A percentile compares a stretch with the other conserved stretches of the same genome.
Evolutionary conservation across 2,797 vertebrate genomes (phyloP).

Genomic region (Taenioides sp.): DNA sequence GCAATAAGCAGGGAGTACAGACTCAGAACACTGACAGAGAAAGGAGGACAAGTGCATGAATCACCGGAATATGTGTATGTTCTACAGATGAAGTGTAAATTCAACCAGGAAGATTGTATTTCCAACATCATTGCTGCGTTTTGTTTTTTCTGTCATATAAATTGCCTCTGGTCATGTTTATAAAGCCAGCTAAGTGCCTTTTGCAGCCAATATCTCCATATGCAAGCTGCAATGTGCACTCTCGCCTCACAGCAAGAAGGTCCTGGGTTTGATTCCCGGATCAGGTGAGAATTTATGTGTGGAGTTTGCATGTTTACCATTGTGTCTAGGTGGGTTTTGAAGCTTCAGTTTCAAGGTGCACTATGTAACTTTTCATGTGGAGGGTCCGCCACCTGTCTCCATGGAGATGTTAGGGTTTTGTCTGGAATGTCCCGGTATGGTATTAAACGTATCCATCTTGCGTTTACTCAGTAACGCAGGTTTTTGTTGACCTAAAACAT

Average conservation of each 20-base stretch:
- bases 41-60: conserved; percentile 31
- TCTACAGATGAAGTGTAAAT: conserved; percentile 34
- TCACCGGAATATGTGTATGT: not conserved
- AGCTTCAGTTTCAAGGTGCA: too few relatives aligned
- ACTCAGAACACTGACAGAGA: conserved; percentile 52
- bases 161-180: not conserved
- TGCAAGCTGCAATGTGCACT: not conserved
- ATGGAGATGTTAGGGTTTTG: too few relatives aligned
- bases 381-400: too few relatives aligned
- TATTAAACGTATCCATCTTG: too few relatives aligned
- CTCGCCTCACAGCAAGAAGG: not conserved
- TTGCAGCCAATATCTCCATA: not conserved
- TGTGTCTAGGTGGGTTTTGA: not conserved
- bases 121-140: not conserved
- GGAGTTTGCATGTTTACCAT: not conserved
- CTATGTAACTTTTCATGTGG: too few relatives aligned
- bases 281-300: not conserved
- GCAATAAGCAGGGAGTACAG: conserved; percentile 43
- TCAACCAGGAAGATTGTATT: not conserved
- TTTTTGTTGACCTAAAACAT: too few relatives aligned
- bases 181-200: not conserved
- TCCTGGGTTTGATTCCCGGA: not conserved
- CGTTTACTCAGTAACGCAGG: too few relatives aligned
- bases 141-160: not conserved
- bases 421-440: too few relatives aligned